These are phyloP conservation scores for Halyomorpha halys DNA, from an alignment of 1,140 invertebrate species.

Conservation along the genomic window DNA sequence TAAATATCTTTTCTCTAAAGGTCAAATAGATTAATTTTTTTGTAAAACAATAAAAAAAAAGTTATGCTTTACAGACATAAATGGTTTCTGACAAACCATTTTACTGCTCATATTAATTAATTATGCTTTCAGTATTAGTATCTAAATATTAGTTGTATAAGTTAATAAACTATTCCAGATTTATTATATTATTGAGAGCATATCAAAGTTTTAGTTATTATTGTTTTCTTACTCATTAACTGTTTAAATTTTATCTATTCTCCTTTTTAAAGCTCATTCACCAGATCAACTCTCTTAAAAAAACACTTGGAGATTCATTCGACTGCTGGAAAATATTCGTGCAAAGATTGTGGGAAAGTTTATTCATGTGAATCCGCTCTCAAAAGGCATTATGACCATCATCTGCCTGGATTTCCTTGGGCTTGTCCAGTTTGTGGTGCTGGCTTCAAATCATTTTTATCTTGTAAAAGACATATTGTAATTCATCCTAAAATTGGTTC, in stretches of 20 bases:
- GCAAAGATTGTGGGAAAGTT: constrained; percentile 39
- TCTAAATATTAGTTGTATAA: too few species aligned
- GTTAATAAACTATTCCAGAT: too few species aligned
- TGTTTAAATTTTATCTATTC: constrained; percentile 6
- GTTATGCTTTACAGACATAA: too few species aligned
- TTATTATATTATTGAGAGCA: too few species aligned
- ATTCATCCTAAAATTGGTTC: constrained; percentile 38
- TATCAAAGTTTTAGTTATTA: too few species aligned
- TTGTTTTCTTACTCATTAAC: too few species aligned
- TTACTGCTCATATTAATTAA: too few species aligned
- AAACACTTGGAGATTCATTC: constrained; percentile 50
- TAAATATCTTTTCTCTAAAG: too few species aligned
- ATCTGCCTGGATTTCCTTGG: constrained; percentile 46
- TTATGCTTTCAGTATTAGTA: too few species aligned
- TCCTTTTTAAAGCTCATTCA: constrained; percentile 39
- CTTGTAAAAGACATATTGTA: constrained; percentile 60
- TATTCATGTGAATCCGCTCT: constrained; percentile 54
- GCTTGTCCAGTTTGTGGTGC: constrained; percentile 65
- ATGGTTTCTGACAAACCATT: too few species aligned
- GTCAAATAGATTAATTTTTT: too few species aligned
- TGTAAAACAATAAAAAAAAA: too few species aligned
- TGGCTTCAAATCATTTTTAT: constrained; percentile 54
- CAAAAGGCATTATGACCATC: constrained; percentile 52
- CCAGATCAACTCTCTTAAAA: constrained; percentile 52
- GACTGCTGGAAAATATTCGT: constrained; percentile 37